These are phyloP conservation scores for Asarcornis scutulata DNA, from an alignment of 2,113 vertebrate species.

Conservation along the genomic window DNA sequence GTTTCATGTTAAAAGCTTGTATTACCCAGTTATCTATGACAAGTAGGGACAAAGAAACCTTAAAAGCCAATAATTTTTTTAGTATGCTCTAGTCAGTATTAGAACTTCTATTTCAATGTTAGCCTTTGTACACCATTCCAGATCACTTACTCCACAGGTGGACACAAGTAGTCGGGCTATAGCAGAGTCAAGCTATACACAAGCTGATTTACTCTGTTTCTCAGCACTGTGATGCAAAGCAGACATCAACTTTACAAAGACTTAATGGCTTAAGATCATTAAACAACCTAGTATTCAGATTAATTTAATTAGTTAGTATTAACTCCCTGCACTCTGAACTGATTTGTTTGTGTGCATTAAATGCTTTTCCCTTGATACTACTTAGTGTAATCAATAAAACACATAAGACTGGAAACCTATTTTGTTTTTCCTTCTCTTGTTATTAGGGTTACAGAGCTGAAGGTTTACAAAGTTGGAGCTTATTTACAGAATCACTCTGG, in stretches of 20 bases:
- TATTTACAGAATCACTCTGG: background rate
- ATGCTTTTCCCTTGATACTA: background rate
- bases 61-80: background rate
- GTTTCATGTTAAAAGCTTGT: rapidly evolving
- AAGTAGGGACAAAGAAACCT: background rate
- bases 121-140: rapidly evolving
- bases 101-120: background rate
- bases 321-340: background rate
- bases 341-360: background rate
- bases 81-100: background rate
- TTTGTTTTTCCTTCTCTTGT: background rate
- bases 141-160: background rate
- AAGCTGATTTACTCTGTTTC: background rate
- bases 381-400: background rate
- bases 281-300: background rate
- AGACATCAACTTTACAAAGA: background rate
- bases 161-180: background rate
- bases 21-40: background rate
- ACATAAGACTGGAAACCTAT: background rate
- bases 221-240: background rate
- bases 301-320: background rate
- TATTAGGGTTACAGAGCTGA: background rate
- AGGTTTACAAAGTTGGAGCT: background rate
- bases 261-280: background rate
- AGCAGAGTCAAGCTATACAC: background rate